Conservation (phyloP, 2,113 vertebrate species). For the Corydoras sp. region DNA sequence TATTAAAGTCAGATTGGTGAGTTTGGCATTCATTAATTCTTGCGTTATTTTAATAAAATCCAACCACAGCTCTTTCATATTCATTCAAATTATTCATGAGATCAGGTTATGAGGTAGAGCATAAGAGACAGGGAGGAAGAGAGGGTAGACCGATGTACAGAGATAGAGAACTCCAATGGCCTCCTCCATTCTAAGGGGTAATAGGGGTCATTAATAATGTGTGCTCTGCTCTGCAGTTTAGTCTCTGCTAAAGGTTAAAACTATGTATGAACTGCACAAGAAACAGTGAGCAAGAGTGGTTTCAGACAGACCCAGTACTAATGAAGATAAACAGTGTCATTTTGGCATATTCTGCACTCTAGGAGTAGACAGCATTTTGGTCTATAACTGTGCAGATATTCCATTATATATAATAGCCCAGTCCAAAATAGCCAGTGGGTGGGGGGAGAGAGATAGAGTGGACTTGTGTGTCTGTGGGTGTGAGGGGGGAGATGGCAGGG, state of each 20-base stretch:
- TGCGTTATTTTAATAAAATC: no score
- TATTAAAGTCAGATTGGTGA: no score
- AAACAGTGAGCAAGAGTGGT: constrained; percentile 4
- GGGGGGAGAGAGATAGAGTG: neutral
- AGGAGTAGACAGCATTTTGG: constrained; percentile 34
- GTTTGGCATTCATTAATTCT: no score
- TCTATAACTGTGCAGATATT: constrained; percentile 34
- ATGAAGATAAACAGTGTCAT: constrained; percentile 32
- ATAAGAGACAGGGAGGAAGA: neutral
- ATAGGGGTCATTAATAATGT: constrained; percentile 42
- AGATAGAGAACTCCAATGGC: constrained; percentile 11
- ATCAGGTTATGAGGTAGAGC: constrained; percentile 3
- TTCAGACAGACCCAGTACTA: constrained; percentile 21
- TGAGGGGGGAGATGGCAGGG: neutral
- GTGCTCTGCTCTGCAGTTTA: constrained; percentile 30
- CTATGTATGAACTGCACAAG: constrained; percentile 13
- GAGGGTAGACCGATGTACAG: constrained; percentile 15
- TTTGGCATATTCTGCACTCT: constrained; percentile 38
- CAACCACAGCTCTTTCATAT: no score
- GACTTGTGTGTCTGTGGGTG: neutral
- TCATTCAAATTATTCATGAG: neutral
- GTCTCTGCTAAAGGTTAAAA: constrained; percentile 45
- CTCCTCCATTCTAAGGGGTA: constrained; percentile 34
- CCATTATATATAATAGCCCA: constrained; percentile 35
- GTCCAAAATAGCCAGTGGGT: neutral